Base-by-base conservation (phyloP, 2,888 invertebrate genomes). In the Chaetogeoica ovagalla region DNA sequence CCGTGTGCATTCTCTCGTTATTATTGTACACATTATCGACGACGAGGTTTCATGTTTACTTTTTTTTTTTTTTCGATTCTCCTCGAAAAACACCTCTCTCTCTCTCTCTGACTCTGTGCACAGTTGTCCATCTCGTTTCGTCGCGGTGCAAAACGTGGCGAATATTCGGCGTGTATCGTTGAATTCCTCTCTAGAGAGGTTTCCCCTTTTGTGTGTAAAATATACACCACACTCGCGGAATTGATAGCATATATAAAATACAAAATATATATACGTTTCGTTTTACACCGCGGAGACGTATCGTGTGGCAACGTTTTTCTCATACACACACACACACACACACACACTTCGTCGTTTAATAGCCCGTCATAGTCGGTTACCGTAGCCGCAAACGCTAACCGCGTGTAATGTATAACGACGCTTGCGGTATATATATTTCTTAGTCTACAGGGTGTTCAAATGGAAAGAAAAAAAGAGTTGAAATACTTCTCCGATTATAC, bases 1-100 rank as follows among this genome's bases (percentile, higher is more conserved):
- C 30, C 30, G 30, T 30, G 30, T 15, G 13, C 13, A 48, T 48
- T 13, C 15, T 71, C 43, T 71, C 43, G 72, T 73, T 73, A 62
- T 73, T 48, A 48, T 48, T 73, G 6, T 43, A 43, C 30, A 30
- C 30, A 4, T 15, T 62, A 62, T 30, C 2, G 52, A 73, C 62
- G 60, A n/a, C 11, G 19, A 9, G 6, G 72, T 48, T 52, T 68
- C 48, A 19, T 37, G 4, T 63, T 63, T 43, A 43, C n/a, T n/a
- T n/a, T n/a, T 39, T 39, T 39, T 23, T 52, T 17, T 59, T 23
- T 59, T 65, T 71, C 39, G 70, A 48, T 48, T 48, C 37, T 60
- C 23, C 21, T 11, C 3, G n/a, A 62, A 72, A 3, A 15, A 13
- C n/a, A 19, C 48, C 8, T 48, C n/a, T 43, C 13, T 72, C 19